Evolutionary conservation across 1,140 invertebrate genomes (phyloP), one percentile per base, ranked within the genome.

Genomic region (Pentalonia nigronervosa): DNA sequence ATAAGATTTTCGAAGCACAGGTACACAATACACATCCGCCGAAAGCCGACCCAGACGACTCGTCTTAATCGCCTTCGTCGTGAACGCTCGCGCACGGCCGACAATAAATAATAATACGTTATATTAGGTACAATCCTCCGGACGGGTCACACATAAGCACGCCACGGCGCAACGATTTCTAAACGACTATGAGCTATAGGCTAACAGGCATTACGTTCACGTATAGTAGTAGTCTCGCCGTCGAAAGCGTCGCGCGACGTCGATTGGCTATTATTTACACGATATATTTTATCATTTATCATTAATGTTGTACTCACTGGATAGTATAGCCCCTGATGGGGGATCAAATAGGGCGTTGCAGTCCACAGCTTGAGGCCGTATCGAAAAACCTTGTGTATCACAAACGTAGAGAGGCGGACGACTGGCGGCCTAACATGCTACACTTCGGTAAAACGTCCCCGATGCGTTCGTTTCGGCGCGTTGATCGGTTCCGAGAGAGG

Each of bases 251-350:
- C 14, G 60, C n/a, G 11, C 41, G 83, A 45, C 83, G 83, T 41
- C 41, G 23, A 4, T 20, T 83, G 6, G 6, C 36, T 30, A 45
- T 47, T 47, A 47, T 30, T 84, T 30, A 86, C 41, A 30, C 41
- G n/a, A 76, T 34, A 83, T 86, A 76, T n/a, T 20, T 17, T 34
- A 76, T 36, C 2, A 21, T 36, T 30, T 2, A 86, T 45, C 25
- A 41, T 48, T 87, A 20, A 8, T 7, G 41, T 47, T 21, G 41
- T 92, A 92, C 91, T 92, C 91, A 92, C 91, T 20, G 91, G 91
- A 92, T 92, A 92, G 76, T 92, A 92, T 48, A 92, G n/a, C 76
- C 91, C 91, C 91, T 92, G 91, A 92, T 92, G 91, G 91, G 91
- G 91, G 47, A 92, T 92, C 91, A 92, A 92, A 92, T 92, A 92